Base-by-base conservation (phyloP, 35 echinoderm and acorn worm species). In the Ophiothrix spiculata region DNA sequence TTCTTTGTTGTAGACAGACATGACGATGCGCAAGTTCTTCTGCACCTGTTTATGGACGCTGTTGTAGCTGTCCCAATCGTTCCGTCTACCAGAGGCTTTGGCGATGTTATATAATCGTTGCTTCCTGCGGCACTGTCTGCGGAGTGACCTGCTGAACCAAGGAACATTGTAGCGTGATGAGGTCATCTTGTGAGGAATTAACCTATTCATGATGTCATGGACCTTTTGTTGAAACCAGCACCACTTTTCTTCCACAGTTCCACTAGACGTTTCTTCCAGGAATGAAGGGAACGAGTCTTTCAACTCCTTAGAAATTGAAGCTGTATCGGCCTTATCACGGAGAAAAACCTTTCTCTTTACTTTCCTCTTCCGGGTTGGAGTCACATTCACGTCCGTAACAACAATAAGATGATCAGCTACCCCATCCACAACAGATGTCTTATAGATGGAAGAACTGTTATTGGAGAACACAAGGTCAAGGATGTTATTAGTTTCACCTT, bases 171-270 rank as follows among this genome's bases (percentile, higher is more conserved):
- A 3, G 77, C 28, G 14, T 38, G 69, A 76, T 28, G 38, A 25
- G 36, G 73, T 38, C 1, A n/a, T 87, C 2, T 76, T 74, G 28
- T 34, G 33, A 76, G 75, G 75, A 23, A 87, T 76, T 31, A 76
- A 23, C 32, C 28, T 77, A 31, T 87, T 77, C 74, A 87, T 87
- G 31, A 87, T 78, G n/a, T 39, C 37, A 76, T 31, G 17, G 33
- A 77, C 37, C 32, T 77, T 77, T 31, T 31, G 32, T 17, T 14
- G 17, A 35, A 77, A 34, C 75, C 17, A 34, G 75, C 37, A 34
- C 75, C 75, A 77, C 37, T 77, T 77, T 31, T 77, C 33, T 34
- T 77, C 75, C 25, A 35, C 75, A 34, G 75, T 34, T 36, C 1
- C 17, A 77, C 32, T 36, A 11, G 12, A 77, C 28, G 75, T 32